Conservation (phyloP, 2,797 vertebrate genomes). For the Taeniopygia guttata region DNA sequence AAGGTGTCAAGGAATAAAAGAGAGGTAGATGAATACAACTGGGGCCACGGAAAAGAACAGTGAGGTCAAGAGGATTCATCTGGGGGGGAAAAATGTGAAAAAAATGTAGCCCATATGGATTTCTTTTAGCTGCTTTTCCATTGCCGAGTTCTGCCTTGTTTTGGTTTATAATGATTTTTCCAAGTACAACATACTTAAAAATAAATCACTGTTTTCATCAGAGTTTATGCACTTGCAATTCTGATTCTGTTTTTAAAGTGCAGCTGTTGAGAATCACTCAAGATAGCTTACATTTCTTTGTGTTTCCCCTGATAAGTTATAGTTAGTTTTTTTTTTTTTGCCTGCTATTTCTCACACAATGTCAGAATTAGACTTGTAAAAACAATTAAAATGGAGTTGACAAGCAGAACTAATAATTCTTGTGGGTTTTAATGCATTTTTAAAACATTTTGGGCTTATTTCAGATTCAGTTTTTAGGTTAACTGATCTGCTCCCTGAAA, state of each 20-base stretch:
- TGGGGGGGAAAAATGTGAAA: background rate
- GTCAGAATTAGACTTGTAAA: constrained; percentile 53
- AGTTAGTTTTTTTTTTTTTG: constrained; percentile 35
- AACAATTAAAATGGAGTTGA: constrained; percentile 54
- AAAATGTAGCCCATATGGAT: background rate
- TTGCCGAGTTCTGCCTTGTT: constrained; percentile 36
- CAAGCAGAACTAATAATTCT: constrained; percentile 29
- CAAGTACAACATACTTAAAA: constrained; percentile 48
- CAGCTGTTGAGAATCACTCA: constrained; percentile 51
- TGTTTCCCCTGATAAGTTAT: constrained; percentile 57
- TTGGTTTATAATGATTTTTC: constrained; percentile 62
- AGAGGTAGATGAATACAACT: background rate
- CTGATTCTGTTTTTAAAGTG: constrained; percentile 34
- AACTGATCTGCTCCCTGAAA: background rate
- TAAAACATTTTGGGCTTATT: background rate
- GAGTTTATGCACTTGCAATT: constrained; percentile 42
- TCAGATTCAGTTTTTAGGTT: background rate
- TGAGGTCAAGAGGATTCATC: background rate
- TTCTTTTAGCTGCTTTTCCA: constrained; percentile 47
- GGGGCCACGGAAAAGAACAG: background rate
- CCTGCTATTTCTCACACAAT: constrained; percentile 35
- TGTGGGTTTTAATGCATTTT: background rate
- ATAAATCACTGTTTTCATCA: constrained; percentile 54
- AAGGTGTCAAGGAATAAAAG: background rate
- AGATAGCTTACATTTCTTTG: constrained; percentile 56